These are phyloP conservation scores for Puma concolor DNA, from an alignment of 2,113 vertebrate genomes.

Conservation along the genomic window DNA sequence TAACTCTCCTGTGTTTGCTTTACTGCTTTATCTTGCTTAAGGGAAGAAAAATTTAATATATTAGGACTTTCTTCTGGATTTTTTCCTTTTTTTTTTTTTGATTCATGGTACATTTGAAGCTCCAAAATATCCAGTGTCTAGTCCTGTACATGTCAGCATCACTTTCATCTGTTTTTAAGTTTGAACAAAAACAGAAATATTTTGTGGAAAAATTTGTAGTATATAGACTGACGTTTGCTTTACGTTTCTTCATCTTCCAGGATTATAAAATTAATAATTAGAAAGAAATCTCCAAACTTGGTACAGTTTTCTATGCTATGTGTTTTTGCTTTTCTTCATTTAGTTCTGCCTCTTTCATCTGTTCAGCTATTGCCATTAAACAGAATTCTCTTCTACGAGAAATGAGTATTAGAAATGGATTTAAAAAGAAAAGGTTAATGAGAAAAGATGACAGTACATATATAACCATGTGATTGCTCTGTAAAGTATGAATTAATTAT, in stretches of 20 bases:
- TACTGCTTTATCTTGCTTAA: background rate
- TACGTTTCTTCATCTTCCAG: background rate
- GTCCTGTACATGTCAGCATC: background rate
- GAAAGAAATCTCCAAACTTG: background rate
- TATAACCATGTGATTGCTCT: background rate
- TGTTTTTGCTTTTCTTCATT: constrained; percentile 3
- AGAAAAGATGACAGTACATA: background rate
- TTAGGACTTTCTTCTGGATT: background rate
- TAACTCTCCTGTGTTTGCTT: background rate
- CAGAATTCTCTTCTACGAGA: background rate
- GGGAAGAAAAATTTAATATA: background rate
- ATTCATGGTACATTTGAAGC: background rate
- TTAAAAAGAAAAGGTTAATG: constrained; percentile 40
- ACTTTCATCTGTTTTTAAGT: background rate
- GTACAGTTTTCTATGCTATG: background rate
- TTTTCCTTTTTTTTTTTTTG: background rate
- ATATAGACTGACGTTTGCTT: background rate
- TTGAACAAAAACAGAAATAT: background rate
- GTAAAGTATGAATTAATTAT: constrained; percentile 26
- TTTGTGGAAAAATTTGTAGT: constrained; percentile 3
- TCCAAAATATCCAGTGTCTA: background rate
- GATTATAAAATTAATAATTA: background rate
- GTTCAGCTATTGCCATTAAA: background rate
- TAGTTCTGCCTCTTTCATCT: background rate
- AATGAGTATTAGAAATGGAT: constrained; percentile 13